A percentile compares a stretch with the other conserved stretches of the same genome.
phyloP scores from a whole-genome alignment of 2,888 invertebrate genomes.

The Cephus pygmeus region DNA sequence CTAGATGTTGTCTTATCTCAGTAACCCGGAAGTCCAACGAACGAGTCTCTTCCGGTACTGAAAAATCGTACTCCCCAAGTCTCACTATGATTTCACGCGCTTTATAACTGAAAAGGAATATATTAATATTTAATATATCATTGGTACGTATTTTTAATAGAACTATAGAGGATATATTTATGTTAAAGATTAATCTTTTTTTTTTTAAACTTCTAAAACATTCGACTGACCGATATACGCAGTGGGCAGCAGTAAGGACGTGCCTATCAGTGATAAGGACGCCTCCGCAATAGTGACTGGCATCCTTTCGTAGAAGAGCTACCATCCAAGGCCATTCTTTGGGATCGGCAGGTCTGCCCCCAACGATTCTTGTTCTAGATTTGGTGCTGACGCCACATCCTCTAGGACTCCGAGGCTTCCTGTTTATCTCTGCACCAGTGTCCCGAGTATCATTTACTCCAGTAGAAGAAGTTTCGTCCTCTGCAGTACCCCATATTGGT shows the following conservation, averaged over 20 bases:
- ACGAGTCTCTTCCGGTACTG: slow-evolving; percentile 74
- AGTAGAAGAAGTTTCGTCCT: not conserved
- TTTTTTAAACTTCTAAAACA: not conserved
- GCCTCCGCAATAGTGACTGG: slow-evolving; percentile 82
- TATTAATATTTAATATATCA: not conserved
- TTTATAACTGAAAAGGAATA: slow-evolving; percentile 66
- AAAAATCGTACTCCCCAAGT: slow-evolving; percentile 86
- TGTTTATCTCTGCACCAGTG: not conserved
- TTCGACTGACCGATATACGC: slow-evolving; percentile 54
- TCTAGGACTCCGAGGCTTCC: slow-evolving; percentile 43
- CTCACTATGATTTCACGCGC: slow-evolving; percentile 75
- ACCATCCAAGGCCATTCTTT: slow-evolving; percentile 89
- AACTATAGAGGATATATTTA: too few relatives aligned
- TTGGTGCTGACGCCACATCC: slow-evolving; percentile 72
- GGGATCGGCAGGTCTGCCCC: slow-evolving; percentile 73
- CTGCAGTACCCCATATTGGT: slow-evolving; percentile 14
- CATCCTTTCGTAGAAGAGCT: slow-evolving; percentile 74
- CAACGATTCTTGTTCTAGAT: slow-evolving; percentile 70
- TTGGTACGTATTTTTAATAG: not conserved
- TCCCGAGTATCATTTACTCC: slow-evolving; percentile 4
- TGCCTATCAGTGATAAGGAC: slow-evolving; percentile 82
- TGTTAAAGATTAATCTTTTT: not conserved
- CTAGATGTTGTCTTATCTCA: slow-evolving; percentile 75
- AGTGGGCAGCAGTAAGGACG: slow-evolving; percentile 83
- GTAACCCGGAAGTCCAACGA: slow-evolving; percentile 77